A percentile compares a stretch with the other conserved stretches of the same genome.
Conservation (phyloP, 92 coral and sea anemone species). For the Porites cylindrica region DNA sequence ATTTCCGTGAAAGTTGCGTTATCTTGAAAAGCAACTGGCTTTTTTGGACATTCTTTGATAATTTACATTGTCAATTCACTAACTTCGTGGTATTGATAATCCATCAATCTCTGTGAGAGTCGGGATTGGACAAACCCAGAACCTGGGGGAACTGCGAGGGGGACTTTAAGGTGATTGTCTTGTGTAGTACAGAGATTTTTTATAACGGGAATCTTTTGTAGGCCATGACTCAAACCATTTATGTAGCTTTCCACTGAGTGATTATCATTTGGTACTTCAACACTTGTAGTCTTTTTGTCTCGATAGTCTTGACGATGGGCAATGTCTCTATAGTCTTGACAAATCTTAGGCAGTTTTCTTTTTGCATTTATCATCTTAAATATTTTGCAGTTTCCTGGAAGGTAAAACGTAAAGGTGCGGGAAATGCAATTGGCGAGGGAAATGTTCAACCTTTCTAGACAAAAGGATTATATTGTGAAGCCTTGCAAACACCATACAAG, state of each 20-base stretch:
- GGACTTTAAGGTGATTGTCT: not conserved
- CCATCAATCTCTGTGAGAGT: not conserved
- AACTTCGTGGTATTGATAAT: constrained; percentile 6
- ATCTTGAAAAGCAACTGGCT: too few species aligned
- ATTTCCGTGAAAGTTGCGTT: too few species aligned
- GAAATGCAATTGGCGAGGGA: too few species aligned
- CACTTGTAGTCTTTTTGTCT: not conserved
- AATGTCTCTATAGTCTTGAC: too few species aligned
- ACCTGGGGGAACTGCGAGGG: not conserved
- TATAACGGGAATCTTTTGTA: not conserved
- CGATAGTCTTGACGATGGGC: not conserved
- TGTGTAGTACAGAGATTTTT: not conserved
- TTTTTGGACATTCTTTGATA: too few species aligned
- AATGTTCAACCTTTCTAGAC: too few species aligned
- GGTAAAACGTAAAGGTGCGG: too few species aligned
- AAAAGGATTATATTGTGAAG: too few species aligned
- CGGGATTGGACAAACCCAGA: not conserved
- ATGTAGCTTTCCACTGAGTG: not conserved
- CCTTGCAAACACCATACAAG: too few species aligned
- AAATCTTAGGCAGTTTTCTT: not conserved
- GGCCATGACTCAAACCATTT: not conserved
- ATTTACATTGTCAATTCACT: not conserved
- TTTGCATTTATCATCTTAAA: not conserved
- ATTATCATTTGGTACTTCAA: not conserved
- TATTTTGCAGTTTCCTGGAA: not conserved